Evolutionary conservation across 2,113 vertebrate species (phyloP), one percentile per base, ranked within the genome.

Genomic region (Cryptoleucopteryx plumbea): DNA sequence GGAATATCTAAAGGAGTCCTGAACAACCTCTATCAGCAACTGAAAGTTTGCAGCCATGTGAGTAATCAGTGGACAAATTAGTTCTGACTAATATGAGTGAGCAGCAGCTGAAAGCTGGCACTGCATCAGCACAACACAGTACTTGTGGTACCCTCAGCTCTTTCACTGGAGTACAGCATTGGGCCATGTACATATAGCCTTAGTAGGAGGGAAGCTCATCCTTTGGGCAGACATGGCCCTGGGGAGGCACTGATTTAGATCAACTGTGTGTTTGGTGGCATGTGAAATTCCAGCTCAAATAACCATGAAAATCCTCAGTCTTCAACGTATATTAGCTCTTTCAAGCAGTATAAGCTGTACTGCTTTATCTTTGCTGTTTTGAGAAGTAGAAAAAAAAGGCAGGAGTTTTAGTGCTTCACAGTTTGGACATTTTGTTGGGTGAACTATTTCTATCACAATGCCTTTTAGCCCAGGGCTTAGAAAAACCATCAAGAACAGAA

Each of bases 391-490:
- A 66, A 78, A 88, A 71, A 87, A 42, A 42, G 32, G 13, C 82
- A 67, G 27, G 16, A 43, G 12, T 81, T 90, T 66, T 34, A 75
- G 36, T 72, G 73, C 66, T 86, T 91, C 53, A 16, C 26, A 16
- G 45, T 80, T 67, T 83, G 67, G 80, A 71, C 26, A 5, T 80
- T 85, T 48, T 45, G 58, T 93, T 73, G 75, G 48, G 25, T 93
- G 79, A 89, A 89, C 91, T 43, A 67, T 82, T 95, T 84, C 79
- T 59, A 72, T 38, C 36, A 7, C 82, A 72, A 65, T 36, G 90
- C 8, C 29, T 63, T 82, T 88, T 84, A 93, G 81, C 94, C 86
- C 45, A 58, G 73, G 91, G 84, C 90, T 95, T 91, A 70, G 81
- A 88, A 91, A 94, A 88, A 40, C 13, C 58, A 82, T 78, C 66